Conservation (phyloP, 2,797 vertebrate species). For the Phylloscopus collybita region DNA sequence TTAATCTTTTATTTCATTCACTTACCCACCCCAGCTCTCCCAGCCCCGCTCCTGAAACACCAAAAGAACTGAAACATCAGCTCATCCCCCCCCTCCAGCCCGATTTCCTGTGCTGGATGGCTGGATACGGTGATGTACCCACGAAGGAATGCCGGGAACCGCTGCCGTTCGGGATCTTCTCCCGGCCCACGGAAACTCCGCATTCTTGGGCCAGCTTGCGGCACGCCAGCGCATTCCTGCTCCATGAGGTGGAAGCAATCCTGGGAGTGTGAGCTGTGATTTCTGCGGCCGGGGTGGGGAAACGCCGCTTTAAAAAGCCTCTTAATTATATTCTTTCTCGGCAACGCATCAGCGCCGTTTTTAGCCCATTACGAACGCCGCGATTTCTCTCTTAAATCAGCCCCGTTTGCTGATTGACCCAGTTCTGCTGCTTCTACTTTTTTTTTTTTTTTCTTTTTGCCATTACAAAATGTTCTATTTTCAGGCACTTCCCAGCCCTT, state of each 20-base stretch:
- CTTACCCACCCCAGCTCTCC: neutral
- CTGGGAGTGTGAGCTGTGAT: slow-evolving; percentile 68
- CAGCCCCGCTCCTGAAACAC: neutral
- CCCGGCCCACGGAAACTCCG: slow-evolving; percentile 84
- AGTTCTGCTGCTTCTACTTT: slow-evolving; percentile 48
- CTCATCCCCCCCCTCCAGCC: neutral
- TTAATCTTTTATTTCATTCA: neutral
- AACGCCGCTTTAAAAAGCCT: slow-evolving; percentile 76
- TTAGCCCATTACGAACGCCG: slow-evolving; percentile 75
- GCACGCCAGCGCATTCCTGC: slow-evolving; percentile 92
- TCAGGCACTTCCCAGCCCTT: slow-evolving; percentile 27
- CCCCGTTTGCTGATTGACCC: slow-evolving; percentile 78
- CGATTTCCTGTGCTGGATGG: neutral
- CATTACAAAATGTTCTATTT: slow-evolving; percentile 75
- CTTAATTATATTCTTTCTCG: slow-evolving; percentile 79
- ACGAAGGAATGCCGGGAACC: slow-evolving; percentile 81
- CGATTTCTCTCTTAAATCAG: slow-evolving; percentile 75
- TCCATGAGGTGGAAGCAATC: slow-evolving; percentile 86
- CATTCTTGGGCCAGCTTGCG: slow-evolving; percentile 89
- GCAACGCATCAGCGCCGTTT: slow-evolving; percentile 73
- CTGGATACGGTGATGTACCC: slow-evolving; percentile 78
- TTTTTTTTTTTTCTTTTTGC: neutral
- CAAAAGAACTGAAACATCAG: neutral
- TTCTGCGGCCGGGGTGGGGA: slow-evolving; percentile 67
- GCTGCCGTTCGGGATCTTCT: slow-evolving; percentile 82